Evolutionary conservation across 2,797 vertebrate genomes (phyloP).

Genomic region (Apogon talboti): DNA sequence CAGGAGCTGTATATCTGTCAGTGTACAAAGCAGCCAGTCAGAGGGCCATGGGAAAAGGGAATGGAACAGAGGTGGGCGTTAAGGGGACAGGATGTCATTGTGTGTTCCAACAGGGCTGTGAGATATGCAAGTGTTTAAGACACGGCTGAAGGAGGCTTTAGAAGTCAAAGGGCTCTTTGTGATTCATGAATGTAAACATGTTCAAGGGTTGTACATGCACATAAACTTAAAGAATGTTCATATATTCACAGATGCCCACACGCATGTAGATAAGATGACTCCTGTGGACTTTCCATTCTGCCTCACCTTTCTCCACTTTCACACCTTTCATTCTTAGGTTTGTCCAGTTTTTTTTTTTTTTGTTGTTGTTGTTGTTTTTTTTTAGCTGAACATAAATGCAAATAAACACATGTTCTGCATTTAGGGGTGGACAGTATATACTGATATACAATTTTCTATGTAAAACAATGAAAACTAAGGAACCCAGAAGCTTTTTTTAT

Average conservation of each 20-base stretch:
- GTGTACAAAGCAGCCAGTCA: constrained; percentile 72
- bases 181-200: constrained; percentile 41
- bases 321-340: constrained; percentile 18
- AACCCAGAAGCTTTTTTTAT: no score
- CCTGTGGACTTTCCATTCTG: constrained; percentile 33
- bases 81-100: constrained; percentile 68
- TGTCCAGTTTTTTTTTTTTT: no score
- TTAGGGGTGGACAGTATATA: no score
- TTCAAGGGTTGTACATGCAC: constrained; percentile 22
- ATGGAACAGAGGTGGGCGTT: constrained; percentile 69
- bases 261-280: constrained; percentile 27
- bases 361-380: constrained; percentile 55
- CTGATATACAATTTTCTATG: no score
- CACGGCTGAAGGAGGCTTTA: constrained; percentile 52
- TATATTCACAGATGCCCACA: constrained; percentile 9
- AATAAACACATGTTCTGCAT: no score
- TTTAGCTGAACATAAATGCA: no score
- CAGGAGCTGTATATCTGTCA: constrained; percentile 80
- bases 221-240: constrained; percentile 7
- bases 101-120: constrained; percentile 60
- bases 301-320: constrained; percentile 5
- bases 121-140: constrained; percentile 65
- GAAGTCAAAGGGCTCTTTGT: constrained; percentile 57
- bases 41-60: constrained; percentile 60
- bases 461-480: no score